Base-by-base conservation (phyloP, 2,888 invertebrate genomes). In the Diplazon laetatorius region DNA sequence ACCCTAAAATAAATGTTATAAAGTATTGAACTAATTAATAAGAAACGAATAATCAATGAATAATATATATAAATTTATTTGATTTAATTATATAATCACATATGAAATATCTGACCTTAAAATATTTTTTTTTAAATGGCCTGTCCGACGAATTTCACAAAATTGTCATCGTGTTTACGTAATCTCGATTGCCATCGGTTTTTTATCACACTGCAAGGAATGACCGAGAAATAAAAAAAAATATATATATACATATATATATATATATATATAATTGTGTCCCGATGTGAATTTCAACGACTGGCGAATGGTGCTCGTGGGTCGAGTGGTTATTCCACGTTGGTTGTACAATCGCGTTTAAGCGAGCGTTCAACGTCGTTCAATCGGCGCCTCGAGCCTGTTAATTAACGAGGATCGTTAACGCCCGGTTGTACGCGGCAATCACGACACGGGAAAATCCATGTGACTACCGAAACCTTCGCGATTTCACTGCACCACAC, bases 401-500 rank as follows among this genome's bases (percentile, higher is more conserved):
- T 69, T 75, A 75, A 69, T 75, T 68, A 69, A 62, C 55, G 68
- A 48, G 44, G 35, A 68, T 69, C 68, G 68, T 68, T 60, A 52
- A 52, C 44, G 55, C 20, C 25, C 39, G 52, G 20, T 14, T 20
- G 55, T 68, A 37, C 68, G 16, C n/a, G 16, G 42, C 9, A 18
- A 4, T 44, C 22, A 22, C 12, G 50, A 39, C 46, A 46, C 68
- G n/a, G n/a, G 55, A 46, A 68, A 25, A 55, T 25, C 6, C 42
- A 35, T 25, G 48, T 60, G 60, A 39, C 39, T 22, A 6, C 30
- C 14, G 16, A 9, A 20, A n/a, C n/a, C 60, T 12, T 35, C 39
- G 5, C 20, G 2, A 14, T n/a, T n/a, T n/a, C n/a, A 12, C 22
- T 14, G 52, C 52, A 2, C 48, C 20, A 22, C 22, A 30, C 9